Base-by-base conservation (phyloP, 2,888 invertebrate genomes). In the Nephrotoma appendiculata region DNA sequence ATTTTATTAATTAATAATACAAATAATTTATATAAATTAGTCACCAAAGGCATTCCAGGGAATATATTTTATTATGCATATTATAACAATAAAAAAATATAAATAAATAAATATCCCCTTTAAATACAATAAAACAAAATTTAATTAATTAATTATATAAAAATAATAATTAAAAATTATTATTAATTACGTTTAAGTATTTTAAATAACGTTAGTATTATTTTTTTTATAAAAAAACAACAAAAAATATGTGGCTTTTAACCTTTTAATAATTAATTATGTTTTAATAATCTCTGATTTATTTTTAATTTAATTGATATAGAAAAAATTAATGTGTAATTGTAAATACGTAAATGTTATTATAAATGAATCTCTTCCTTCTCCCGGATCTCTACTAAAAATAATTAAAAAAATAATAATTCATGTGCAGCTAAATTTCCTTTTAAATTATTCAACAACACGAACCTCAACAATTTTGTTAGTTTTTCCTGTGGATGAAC, bases 1-100 rank as follows among this genome's bases (percentile, higher is more conserved):
- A 31, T 9, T 71, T 44, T 71, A 71, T 71, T 31, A 71, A 71
- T 71, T 71, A 71, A 31, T 44, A 44, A 85, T 44, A 44, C 43
- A 12, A 43, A 83, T 83, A 83, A 41, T 41, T 43, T 85, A 15
- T 85, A 43, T 44, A 85, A 44, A 86, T 44, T 86, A 44, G 43
- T 86, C 44, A 86, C 86, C 86, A 86, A 86, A 86, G 86, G 86
- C 86, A 86, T 86, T 86, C 86, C 86, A 86, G 86, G 86, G 86
- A 86, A 86, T 45, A 48, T 45, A 44, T 86, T 86, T 86, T 86
- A 44, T 45, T 42, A 43, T 31, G 6, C 44, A 86, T 19, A 86
- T 19, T 19, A 86, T 19, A 45, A 85, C 42, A 85, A n/a, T 42
- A 31, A 44, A 44, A 31, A 19, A 86, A 44, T 85, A 85, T 12